Base-by-base conservation (phyloP, 2,797 vertebrate genomes). In the Percopsis omiscomaycus region DNA sequence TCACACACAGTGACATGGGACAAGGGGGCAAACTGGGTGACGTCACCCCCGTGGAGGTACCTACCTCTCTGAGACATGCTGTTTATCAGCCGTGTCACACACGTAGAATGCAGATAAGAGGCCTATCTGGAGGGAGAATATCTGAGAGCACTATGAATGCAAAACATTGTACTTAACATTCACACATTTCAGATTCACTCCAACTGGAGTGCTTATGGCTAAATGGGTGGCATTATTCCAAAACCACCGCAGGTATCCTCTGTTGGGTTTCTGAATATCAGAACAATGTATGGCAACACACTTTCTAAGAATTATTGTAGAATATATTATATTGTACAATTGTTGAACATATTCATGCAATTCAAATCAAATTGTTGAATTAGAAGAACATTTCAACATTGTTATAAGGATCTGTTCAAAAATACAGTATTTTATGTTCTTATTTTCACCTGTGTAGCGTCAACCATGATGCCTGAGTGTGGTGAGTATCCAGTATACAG, bases 1-100 rank as follows among this genome's bases (percentile, higher is more conserved):
- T 87, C 81, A 70, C 80, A 81, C 71, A 73, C 71, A 59, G 74
- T 22, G 79, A 77, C 78, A 80, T 30, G 79, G 75, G 76, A 84
- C 60, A 14, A 75, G 77, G 77, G 82, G 78, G 79, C 88, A 80
- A 76, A 83, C 81, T 82, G 89, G 87, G 83, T 90, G 49, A 85
- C 73, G 74, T 63, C 48, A 16, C 58, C 71, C 61, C 70, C 66
- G 61, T 57, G 69, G 59, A 77, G 68, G 68, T 57, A 60, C 59
- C 61, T 68, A 60, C 59, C 68, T 72, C 77, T 82, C 77, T 81
- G 59, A 71, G 74, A 79, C 69, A 66, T 70, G 79, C 80, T 84
- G 88, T 91, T 92, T 91, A 92, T 93, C 91, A 85, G 79, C 75
- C 77, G 63, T 80, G 88, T 91, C 89, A 82, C 67, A 54, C 62